These are phyloP conservation scores for Cinclus cinclus DNA, from an alignment of 2,113 vertebrate genomes.

Conservation along the genomic window DNA sequence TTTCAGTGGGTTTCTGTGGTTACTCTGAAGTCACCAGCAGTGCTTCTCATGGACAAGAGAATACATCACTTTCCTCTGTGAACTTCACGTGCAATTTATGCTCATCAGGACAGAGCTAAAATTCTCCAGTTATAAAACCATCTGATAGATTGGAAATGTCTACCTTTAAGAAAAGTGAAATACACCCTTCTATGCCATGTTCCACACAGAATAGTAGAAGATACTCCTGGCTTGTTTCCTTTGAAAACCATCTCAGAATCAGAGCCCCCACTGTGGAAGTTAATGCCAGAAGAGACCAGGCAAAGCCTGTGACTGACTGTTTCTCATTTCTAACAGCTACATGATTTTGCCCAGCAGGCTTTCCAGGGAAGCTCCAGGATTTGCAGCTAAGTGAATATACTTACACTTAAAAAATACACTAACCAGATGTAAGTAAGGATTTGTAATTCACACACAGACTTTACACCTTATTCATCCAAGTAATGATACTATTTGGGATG, in stretches of 20 bases:
- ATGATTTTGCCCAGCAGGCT: constrained; percentile 1
- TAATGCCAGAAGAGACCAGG: background rate
- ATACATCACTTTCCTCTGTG: background rate
- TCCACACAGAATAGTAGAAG: background rate
- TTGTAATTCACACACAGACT: background rate
- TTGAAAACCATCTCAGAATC: background rate
- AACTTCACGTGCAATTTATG: background rate
- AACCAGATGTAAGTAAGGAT: background rate
- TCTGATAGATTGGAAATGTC: background rate
- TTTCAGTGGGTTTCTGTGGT: background rate
- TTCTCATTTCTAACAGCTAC: background rate
- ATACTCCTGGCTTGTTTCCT: background rate
- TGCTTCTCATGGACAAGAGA: background rate
- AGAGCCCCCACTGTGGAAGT: background rate
- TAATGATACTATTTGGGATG: background rate
- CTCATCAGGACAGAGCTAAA: background rate
- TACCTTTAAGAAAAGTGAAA: background rate
- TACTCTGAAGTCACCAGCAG: background rate
- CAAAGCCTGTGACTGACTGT: background rate
- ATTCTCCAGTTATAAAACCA: background rate
- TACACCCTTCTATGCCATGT: background rate
- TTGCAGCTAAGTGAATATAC: background rate
- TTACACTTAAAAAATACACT: background rate
- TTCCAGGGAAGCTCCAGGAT: background rate
- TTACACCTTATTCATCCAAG: background rate